These are phyloP conservation scores for Prionace glauca DNA, from an alignment of 2,797 vertebrate species.

Conservation along the genomic window DNA sequence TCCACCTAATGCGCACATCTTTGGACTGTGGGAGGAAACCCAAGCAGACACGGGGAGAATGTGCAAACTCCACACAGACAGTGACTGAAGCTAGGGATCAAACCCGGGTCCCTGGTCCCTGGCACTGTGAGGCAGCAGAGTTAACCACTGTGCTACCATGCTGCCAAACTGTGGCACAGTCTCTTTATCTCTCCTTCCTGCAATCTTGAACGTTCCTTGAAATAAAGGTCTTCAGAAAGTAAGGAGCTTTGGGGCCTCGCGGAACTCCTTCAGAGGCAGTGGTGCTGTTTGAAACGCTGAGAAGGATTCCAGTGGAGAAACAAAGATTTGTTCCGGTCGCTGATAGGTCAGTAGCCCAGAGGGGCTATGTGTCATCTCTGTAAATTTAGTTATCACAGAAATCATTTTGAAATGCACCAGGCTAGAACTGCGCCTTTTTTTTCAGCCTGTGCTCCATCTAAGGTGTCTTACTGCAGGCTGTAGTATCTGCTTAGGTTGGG, in stretches of 20 bases:
- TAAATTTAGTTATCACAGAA: neutral
- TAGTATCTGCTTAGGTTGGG: neutral
- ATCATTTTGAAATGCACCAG: neutral
- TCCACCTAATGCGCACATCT: too few relatives aligned
- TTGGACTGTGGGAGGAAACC: too few relatives aligned
- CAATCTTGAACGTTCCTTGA: neutral
- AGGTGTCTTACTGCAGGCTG: neutral
- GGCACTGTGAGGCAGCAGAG: too few relatives aligned
- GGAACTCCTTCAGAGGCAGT: neutral
- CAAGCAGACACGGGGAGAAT: too few relatives aligned
- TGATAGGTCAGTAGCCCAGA: neutral
- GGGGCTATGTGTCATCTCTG: neutral
- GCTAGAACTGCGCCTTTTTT: neutral
- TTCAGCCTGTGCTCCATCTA: neutral
- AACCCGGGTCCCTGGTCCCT: too few relatives aligned
- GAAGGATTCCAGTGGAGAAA: neutral
- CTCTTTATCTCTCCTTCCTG: neutral
- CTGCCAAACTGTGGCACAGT: too few relatives aligned
- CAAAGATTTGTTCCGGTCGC: constrained; percentile 7
- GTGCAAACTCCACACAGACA: too few relatives aligned
- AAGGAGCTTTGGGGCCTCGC: neutral
- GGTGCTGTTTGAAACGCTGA: neutral
- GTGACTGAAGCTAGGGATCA: too few relatives aligned
- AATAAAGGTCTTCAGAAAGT: neutral
- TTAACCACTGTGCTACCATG: too few relatives aligned